Evolutionary conservation across 2,113 vertebrate genomes (phyloP).

Genomic region (Calyptommatus sinebrachiatus): DNA sequence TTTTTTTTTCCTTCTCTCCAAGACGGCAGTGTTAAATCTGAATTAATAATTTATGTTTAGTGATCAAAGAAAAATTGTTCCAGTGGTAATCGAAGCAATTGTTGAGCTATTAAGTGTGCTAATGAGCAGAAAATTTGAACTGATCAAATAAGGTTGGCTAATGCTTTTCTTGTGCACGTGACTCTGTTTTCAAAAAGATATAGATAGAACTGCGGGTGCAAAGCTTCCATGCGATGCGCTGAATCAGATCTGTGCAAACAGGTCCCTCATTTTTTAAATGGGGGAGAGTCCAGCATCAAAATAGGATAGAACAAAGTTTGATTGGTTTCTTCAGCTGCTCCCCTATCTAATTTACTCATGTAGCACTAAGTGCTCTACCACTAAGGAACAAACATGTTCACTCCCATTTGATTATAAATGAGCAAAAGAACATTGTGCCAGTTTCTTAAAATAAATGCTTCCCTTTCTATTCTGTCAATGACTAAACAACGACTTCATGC

Average conservation of each 20-base stretch:
- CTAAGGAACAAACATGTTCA: background rate
- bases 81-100: background rate
- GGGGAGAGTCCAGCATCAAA: background rate
- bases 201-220: background rate
- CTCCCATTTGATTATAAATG: fast-evolving
- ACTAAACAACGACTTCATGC: background rate
- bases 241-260: too few species aligned
- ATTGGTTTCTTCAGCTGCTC: constrained; percentile 44
- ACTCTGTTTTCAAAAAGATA: background rate
- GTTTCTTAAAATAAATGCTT: background rate
- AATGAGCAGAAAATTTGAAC: background rate
- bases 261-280: constrained; percentile 16
- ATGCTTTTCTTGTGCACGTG: background rate
- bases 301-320: constrained; percentile 26
- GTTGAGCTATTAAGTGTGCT: background rate
- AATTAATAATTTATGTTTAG: background rate
- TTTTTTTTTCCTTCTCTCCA: background rate
- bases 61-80: background rate
- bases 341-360: constrained; percentile 16
- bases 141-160: too few species aligned
- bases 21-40: background rate
- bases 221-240: too few species aligned
- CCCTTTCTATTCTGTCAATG: background rate
- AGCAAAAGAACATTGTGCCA: background rate
- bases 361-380: constrained; percentile 23